These are phyloP conservation scores for Sarcophaga subvicina DNA, from an alignment of 2,888 invertebrate species.

Conservation along the genomic window DNA sequence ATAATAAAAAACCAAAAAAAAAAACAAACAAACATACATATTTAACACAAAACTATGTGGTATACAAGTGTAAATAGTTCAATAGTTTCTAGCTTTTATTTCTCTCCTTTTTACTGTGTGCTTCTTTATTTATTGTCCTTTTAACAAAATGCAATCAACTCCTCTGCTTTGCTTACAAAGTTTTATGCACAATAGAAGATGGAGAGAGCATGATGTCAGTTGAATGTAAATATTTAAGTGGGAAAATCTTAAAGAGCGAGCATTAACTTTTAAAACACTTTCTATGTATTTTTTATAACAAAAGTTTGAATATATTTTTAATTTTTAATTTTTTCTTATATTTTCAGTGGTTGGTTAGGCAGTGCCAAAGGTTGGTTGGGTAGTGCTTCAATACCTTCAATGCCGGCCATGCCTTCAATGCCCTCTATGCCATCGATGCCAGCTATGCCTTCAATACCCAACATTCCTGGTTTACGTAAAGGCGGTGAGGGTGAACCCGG, in stretches of 20 bases:
- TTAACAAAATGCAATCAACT: constrained; percentile 2
- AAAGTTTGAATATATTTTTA: constrained; percentile 25
- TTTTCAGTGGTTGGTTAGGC: constrained; percentile 88
- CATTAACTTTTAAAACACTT: not conserved
- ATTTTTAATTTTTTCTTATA: constrained; percentile 22
- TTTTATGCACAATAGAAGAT: constrained; percentile 1
- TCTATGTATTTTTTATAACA: not conserved
- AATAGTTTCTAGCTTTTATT: not conserved
- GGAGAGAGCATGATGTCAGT: constrained; percentile 24
- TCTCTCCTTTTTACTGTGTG: too few relatives aligned
- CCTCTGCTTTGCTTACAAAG: too few relatives aligned
- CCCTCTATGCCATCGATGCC: constrained; percentile 80
- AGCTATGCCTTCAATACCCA: constrained; percentile 82
- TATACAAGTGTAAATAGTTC: not conserved
- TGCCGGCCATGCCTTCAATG: constrained; percentile 82
- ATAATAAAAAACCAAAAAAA: constrained; percentile 5
- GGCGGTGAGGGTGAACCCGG: constrained; percentile 82
- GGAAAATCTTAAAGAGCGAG: not conserved
- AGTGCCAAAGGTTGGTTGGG: constrained; percentile 94
- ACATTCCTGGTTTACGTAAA: constrained; percentile 89
- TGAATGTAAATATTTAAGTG: constrained; percentile 36
- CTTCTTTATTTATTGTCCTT: not conserved
- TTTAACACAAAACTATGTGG: not conserved
- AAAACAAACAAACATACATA: constrained; percentile 7
- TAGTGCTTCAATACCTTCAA: constrained; percentile 81